Evolutionary conservation across 2,888 invertebrate genomes (phyloP).

Genomic region (Orthonychiurus folsomi): DNA sequence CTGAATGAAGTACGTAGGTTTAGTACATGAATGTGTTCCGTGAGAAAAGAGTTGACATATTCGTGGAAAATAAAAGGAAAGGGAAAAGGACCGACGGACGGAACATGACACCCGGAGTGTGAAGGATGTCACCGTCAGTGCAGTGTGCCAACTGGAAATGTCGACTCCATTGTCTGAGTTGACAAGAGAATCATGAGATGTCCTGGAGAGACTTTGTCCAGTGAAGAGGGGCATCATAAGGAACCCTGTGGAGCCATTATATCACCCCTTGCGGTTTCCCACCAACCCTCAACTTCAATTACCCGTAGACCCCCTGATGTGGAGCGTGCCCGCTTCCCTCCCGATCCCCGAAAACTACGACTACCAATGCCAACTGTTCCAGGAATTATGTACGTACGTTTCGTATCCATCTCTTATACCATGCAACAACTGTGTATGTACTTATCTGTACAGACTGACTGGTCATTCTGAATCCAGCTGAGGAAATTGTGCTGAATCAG

Average conservation of each 20-base stretch:
- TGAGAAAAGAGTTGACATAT: background rate
- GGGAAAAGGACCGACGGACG: constrained; percentile 16
- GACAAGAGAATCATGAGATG: constrained; percentile 26
- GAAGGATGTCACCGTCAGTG: constrained; percentile 29
- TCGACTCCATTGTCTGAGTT: constrained; percentile 24
- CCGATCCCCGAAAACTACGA: background rate
- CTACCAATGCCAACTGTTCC: background rate
- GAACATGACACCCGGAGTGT: constrained; percentile 30
- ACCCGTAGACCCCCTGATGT: constrained; percentile 18
- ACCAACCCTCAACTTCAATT: constrained; percentile 24
- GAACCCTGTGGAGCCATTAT: constrained; percentile 24
- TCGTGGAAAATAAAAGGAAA: background rate
- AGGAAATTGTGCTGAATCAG: too few relatives aligned
- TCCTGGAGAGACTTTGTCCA: constrained; percentile 26
- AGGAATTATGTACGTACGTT: too few relatives aligned
- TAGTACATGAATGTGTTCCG: too few relatives aligned
- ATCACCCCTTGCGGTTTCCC: constrained; percentile 27
- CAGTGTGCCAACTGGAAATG: constrained; percentile 25
- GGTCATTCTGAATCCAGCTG: too few relatives aligned
- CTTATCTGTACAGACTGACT: too few relatives aligned
- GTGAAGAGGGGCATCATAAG: constrained; percentile 16
- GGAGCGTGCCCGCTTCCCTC: constrained; percentile 22
- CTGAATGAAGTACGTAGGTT: too few relatives aligned
- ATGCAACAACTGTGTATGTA: too few relatives aligned
- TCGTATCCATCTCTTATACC: too few relatives aligned